Conservation (phyloP, 2,113 vertebrate species). For the Podocnemis expansa region DNA sequence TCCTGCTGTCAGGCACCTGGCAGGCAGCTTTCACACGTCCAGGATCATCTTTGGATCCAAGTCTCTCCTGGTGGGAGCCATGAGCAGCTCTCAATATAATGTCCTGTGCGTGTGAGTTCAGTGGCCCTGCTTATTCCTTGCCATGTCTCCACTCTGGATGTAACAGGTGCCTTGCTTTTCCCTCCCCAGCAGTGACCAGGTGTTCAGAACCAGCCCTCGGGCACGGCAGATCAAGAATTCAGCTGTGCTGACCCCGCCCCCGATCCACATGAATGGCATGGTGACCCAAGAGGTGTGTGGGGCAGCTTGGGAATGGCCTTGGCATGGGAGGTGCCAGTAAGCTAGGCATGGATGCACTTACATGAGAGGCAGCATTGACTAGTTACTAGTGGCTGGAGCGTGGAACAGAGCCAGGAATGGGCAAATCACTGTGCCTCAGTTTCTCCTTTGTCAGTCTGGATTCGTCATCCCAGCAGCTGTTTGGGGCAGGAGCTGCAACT, state of each 20-base stretch:
- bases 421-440: neutral
- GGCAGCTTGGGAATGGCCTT: rapidly evolving
- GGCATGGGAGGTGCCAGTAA: rapidly evolving
- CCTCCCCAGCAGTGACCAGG: constrained; percentile 71
- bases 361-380: neutral
- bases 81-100: neutral
- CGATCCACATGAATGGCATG: constrained; percentile 80
- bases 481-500: no score
- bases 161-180: neutral
- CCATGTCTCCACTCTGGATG: neutral
- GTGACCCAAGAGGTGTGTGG: constrained; percentile 84
- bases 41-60: neutral
- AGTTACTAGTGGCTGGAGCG: neutral
- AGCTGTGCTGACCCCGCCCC: constrained; percentile 82
- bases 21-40: neutral
- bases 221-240: constrained; percentile 79
- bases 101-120: neutral
- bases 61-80: neutral
- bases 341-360: neutral
- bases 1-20: neutral
- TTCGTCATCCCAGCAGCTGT: no score
- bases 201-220: constrained; percentile 81
- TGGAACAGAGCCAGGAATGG: no score
- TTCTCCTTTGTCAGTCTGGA: neutral
- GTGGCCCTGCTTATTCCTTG: neutral